These are phyloP conservation scores for Euclidia mi DNA, from an alignment of 2,888 invertebrate genomes.

Conservation along the genomic window DNA sequence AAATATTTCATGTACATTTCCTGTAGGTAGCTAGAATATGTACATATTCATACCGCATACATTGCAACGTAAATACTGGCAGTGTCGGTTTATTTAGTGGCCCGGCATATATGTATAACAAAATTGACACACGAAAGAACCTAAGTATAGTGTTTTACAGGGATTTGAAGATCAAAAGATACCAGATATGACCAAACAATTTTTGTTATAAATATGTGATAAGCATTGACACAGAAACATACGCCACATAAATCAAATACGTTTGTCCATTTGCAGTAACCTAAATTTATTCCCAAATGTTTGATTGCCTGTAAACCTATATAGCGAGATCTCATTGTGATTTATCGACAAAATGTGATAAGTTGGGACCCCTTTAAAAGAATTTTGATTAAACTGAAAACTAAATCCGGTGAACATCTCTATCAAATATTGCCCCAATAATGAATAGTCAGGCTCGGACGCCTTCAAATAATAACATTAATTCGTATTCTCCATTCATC, in stretches of 20 bases:
- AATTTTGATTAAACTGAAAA: constrained; percentile 67
- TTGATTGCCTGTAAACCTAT: constrained; percentile 51
- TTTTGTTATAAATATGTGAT: constrained; percentile 16
- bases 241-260: constrained; percentile 26
- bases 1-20: constrained; percentile 11
- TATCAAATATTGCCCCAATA: constrained; percentile 69
- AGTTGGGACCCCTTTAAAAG: constrained; percentile 58
- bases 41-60: neutral
- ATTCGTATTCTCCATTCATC: constrained; percentile 70
- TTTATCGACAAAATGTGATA: constrained; percentile 52
- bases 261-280: constrained; percentile 17
- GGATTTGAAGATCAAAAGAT: constrained; percentile 6
- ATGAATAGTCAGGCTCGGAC: constrained; percentile 62
- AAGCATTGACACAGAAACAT: constrained; percentile 11
- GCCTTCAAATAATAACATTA: constrained; percentile 69
- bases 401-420: constrained; percentile 54
- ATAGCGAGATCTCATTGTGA: constrained; percentile 44
- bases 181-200: constrained; percentile 3
- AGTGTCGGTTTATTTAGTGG: neutral
- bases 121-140: neutral
- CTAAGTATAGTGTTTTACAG: neutral
- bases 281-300: constrained; percentile 45
- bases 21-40: neutral
- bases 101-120: neutral
- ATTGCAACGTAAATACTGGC: neutral